Conservation (phyloP, 2,797 vertebrate species). For the Oryzias dopingdopingensis region DNA sequence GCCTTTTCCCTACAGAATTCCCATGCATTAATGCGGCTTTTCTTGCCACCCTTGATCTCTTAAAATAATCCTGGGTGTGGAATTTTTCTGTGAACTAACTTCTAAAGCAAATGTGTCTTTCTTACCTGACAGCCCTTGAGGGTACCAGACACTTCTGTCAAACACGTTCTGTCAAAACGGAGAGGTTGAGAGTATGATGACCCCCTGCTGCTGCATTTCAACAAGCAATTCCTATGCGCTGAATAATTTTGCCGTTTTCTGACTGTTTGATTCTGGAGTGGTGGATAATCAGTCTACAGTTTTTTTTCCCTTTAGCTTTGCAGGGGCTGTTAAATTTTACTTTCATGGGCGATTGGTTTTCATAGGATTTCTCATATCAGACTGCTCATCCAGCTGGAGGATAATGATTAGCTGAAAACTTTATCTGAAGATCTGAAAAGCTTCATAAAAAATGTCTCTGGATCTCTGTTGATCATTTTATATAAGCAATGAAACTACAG, state of each 20-base stretch:
- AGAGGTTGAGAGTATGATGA: constrained; percentile 21
- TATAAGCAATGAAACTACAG: neutral
- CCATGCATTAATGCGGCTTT: constrained; percentile 14
- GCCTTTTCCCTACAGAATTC: constrained; percentile 4
- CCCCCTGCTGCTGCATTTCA: constrained; percentile 38
- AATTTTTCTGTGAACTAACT: constrained; percentile 8
- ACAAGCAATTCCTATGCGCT: constrained; percentile 15
- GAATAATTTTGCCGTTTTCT: constrained; percentile 26
- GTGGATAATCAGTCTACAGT: constrained; percentile 11
- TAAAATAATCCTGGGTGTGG: constrained; percentile 7
- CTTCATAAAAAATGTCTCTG: neutral
- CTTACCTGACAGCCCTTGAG: constrained; percentile 18
- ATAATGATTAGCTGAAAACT: constrained; percentile 27
- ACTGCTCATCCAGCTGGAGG: constrained; percentile 24
- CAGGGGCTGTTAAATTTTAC: constrained; percentile 16
- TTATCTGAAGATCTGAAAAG: constrained; percentile 2
- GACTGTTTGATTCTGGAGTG: constrained; percentile 27
- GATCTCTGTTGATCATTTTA: neutral
- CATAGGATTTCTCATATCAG: constrained; percentile 27
- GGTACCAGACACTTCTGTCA: constrained; percentile 23
- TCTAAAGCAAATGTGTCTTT: constrained; percentile 11
- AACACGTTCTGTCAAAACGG: neutral
- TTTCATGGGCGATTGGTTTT: constrained; percentile 19
- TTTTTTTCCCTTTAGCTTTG: constrained; percentile 8
- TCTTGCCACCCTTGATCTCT: constrained; percentile 2